phyloP scores from a whole-genome alignment of 2,113 vertebrate genomes.

The Eidolon helvum region DNA sequence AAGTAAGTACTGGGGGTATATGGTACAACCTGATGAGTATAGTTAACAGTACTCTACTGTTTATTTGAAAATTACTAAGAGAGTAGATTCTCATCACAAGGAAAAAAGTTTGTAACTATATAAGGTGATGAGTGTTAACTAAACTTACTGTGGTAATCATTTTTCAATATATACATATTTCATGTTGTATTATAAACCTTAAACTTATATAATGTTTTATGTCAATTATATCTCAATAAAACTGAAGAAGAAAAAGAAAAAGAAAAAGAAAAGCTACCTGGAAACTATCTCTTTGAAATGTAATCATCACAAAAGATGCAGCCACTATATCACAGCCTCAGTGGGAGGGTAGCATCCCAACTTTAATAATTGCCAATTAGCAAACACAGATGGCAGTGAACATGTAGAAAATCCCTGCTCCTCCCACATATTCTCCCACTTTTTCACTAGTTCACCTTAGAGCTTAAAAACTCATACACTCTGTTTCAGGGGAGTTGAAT shows the following conservation, averaged over 20 bases:
- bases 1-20: not conserved
- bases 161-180: not conserved
- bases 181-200: not conserved
- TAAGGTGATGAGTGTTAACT: not conserved
- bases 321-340: not conserved
- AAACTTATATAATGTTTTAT: not conserved
- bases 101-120: not conserved
- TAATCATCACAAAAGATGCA: not conserved
- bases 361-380: not conserved
- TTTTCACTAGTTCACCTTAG: not conserved
- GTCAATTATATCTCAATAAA: not conserved
- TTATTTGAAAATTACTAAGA: not conserved
- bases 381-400: not conserved
- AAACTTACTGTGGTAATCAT: not conserved
- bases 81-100: not conserved
- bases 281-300: not conserved
- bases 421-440: not conserved
- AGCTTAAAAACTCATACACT: not conserved
- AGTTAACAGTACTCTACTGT: not conserved
- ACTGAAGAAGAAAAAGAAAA: not conserved
- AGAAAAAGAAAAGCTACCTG: no score
- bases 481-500: not conserved
- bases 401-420: not conserved
- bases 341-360: not conserved
- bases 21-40: not conserved